Conservation (phyloP, 2,113 vertebrate species). For the Egretta garzetta region DNA sequence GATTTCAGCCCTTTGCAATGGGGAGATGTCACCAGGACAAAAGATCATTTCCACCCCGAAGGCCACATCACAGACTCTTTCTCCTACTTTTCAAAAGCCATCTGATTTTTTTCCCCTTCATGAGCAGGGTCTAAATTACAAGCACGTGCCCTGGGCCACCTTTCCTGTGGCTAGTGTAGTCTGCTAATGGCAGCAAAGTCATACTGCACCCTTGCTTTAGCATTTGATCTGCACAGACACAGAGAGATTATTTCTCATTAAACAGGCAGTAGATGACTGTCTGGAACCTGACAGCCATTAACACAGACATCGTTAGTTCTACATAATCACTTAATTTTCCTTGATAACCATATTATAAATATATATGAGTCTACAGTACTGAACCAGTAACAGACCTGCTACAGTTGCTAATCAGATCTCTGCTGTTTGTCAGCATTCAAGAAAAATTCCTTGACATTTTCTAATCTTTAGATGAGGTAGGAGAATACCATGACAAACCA, state of each 20-base stretch:
- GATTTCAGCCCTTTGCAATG: background rate
- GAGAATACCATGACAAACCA: background rate
- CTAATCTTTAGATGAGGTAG: background rate
- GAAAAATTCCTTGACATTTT: background rate
- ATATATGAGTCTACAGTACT: background rate
- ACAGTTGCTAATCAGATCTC: background rate
- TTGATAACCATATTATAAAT: constrained; percentile 7
- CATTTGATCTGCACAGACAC: background rate
- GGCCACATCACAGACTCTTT: background rate
- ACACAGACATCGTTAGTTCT: background rate
- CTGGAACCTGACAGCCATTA: background rate
- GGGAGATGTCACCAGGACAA: background rate
- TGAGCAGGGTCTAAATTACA: background rate
- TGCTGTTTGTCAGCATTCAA: background rate
- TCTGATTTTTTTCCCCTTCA: background rate
- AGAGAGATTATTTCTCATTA: background rate
- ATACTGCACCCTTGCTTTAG: background rate
- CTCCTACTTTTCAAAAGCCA: background rate
- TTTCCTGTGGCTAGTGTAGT: background rate
- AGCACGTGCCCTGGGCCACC: background rate
- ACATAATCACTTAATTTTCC: constrained; percentile 25
- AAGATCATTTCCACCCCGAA: background rate
- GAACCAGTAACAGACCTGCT: background rate
- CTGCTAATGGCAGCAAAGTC: background rate
- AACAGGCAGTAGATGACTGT: background rate